phyloP scores from a whole-genome alignment of 1,140 invertebrate species.

The Brachionus angularis region DNA sequence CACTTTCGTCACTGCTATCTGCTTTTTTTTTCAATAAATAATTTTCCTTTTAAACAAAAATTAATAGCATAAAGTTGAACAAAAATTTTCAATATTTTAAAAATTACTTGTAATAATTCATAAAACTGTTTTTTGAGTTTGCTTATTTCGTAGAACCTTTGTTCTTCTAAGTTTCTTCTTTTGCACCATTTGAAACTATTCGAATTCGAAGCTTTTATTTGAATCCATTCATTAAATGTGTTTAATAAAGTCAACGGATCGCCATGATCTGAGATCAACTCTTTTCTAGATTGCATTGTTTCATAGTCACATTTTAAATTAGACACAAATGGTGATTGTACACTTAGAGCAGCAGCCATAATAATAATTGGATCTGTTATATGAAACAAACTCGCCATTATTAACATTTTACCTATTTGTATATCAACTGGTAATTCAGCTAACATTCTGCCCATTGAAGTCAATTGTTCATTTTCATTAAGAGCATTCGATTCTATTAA shows the following conservation, averaged over 20 bases:
- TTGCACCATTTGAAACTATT: constrained; percentile 76
- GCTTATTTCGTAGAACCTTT: constrained; percentile 89
- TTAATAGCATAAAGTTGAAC: too few relatives aligned
- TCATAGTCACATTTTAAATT: constrained; percentile 77
- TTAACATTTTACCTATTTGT: constrained; percentile 88
- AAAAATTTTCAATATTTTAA: neutral
- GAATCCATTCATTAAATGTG: constrained; percentile 81
- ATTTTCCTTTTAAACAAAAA: neutral
- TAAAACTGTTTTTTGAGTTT: constrained; percentile 85
- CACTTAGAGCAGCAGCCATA: constrained; percentile 81
- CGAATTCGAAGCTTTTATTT: constrained; percentile 54
- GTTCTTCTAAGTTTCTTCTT: constrained; percentile 82
- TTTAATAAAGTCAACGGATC: constrained; percentile 88
- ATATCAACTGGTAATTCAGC: constrained; percentile 88
- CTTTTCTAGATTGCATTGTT: constrained; percentile 71
- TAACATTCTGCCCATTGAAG: constrained; percentile 78
- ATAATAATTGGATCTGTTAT: constrained; percentile 81
- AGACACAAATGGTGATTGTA: constrained; percentile 86
- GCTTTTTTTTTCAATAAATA: constrained; percentile 14
- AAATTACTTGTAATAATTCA: constrained; percentile 69
- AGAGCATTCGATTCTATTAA: constrained; percentile 81
- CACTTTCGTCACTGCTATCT: constrained; percentile 27
- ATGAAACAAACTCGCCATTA: constrained; percentile 79
- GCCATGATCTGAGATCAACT: constrained; percentile 84
- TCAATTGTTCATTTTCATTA: constrained; percentile 76